Evolutionary conservation across 2,888 invertebrate species (phyloP).

Genomic region (Ochropacha duplaris): DNA sequence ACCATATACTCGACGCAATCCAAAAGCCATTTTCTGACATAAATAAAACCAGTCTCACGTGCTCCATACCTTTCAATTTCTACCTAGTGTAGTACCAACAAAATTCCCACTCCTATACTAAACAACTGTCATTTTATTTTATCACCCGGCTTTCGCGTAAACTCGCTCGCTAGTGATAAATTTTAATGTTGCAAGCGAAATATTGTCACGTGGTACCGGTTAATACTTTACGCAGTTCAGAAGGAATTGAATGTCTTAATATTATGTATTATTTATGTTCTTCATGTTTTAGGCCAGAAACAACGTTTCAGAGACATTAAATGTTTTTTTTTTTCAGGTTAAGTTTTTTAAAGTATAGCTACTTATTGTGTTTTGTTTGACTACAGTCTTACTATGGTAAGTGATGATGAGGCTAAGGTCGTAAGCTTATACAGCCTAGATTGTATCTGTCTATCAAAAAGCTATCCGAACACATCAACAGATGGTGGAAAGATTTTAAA

Average conservation of each 20-base stretch:
- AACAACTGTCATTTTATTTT: constrained; percentile 83
- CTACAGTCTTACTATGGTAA: no score
- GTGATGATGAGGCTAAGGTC: no score
- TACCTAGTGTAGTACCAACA: constrained; percentile 59
- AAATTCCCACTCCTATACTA: constrained; percentile 77
- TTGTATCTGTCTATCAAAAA: no score
- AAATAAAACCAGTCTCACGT: constrained; percentile 76
- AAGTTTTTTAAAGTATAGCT: no score
- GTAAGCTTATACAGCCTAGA: no score
- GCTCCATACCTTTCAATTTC: constrained; percentile 82
- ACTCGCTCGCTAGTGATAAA: constrained; percentile 76
- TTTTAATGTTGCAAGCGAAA: constrained; percentile 76
- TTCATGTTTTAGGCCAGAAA: neutral
- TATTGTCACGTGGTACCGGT: constrained; percentile 63
- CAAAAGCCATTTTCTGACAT: constrained; percentile 76
- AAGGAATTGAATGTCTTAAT: constrained; percentile 14
- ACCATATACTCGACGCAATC: constrained; percentile 67
- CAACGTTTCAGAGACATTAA: neutral
- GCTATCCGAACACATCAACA: no score
- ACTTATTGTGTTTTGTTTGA: no score
- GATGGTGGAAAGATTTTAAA: no score
- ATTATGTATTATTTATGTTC: constrained; percentile 14
- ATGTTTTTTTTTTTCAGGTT: neutral
- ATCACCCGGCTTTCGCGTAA: constrained; percentile 78
- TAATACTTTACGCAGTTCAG: constrained; percentile 18